Evolutionary conservation across 1,140 invertebrate genomes (phyloP), one percentile per base, ranked within the genome.

Genomic region (Drosophila cardini): DNA sequence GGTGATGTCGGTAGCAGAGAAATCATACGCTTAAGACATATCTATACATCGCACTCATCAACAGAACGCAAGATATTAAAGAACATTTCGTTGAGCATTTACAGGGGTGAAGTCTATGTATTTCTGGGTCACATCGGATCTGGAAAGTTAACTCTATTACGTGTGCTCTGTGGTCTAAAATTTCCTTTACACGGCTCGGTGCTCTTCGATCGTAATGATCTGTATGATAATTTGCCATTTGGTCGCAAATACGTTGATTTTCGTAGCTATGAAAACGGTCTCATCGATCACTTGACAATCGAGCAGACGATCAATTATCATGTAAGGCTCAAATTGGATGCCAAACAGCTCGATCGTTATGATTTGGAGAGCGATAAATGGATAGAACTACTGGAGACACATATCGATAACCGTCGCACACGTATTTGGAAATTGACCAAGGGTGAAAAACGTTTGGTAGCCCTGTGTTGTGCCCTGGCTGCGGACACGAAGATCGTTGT

Each of bases 161-260:
- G 94, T 11, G 95, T 97, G 90, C 93, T 97, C 10, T 97, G 96
- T 2, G 98, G 97, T 2, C 92, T 98, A 9, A 96, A 96, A 0
- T 93, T 95, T 38, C 67, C 83, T 0, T 1, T 65, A 0, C 53
- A 62, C 0, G 90, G 90, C 11, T 36, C 7, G 0, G 61, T 91
- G 1, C 4, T n/a, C 0, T 34, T 69, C 16, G 13, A 60, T 46
- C 80, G 65, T 7, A 32, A 67, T 3, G 61, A 70, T 53, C 26
- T 83, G 0, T 72, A 76, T 32, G 13, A 9, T 8, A 9, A 62
- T 10, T 4, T 58, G 30, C 1, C 10, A n/a, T 9, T 7, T 3
- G 9, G 26, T 15, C 71, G 65, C 0, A 60, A 13, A 16, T 0
- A 67, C 10, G 21, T 81, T 0, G 90, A 90, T 55, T 83, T 82